Conservation (phyloP, 2,113 vertebrate species). For the Bufo gargarizans region DNA sequence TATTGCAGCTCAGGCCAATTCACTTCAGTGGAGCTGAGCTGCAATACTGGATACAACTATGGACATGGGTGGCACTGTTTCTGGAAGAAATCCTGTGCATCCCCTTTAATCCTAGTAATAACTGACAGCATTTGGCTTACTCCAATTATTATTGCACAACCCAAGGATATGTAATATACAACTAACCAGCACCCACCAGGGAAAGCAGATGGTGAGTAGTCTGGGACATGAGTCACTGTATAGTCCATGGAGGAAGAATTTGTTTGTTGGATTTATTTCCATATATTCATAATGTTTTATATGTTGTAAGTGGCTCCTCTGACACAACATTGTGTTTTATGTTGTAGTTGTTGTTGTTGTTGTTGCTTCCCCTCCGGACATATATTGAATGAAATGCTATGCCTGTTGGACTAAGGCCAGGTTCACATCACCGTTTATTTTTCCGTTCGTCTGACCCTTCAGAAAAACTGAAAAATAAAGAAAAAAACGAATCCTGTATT, state of each 20-base stretch:
- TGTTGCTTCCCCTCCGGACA: no score
- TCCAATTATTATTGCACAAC: not conserved
- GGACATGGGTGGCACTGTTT: not conserved
- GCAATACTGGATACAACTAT: no score
- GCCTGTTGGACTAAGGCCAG: no score
- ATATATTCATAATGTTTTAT: constrained; percentile 1
- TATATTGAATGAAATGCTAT: no score
- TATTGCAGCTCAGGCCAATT: no score
- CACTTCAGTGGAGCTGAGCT: no score
- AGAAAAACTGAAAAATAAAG: no score
- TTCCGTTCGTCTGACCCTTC: no score
- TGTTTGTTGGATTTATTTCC: not conserved
- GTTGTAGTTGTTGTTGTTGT: no score
- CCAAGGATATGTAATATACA: not conserved
- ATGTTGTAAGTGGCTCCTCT: not conserved
- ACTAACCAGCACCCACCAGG: not conserved
- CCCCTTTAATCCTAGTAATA: not conserved
- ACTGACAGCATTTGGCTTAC: not conserved
- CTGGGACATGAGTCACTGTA: constrained; percentile 7
- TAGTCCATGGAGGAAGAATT: not conserved
- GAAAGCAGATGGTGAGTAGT: constrained; percentile 31
- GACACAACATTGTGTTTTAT: not conserved
- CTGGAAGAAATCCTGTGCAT: no score
- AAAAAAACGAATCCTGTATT: no score
- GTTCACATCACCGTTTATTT: no score